Conservation (phyloP, 2,888 invertebrate species). For the Papilio protenor region DNA sequence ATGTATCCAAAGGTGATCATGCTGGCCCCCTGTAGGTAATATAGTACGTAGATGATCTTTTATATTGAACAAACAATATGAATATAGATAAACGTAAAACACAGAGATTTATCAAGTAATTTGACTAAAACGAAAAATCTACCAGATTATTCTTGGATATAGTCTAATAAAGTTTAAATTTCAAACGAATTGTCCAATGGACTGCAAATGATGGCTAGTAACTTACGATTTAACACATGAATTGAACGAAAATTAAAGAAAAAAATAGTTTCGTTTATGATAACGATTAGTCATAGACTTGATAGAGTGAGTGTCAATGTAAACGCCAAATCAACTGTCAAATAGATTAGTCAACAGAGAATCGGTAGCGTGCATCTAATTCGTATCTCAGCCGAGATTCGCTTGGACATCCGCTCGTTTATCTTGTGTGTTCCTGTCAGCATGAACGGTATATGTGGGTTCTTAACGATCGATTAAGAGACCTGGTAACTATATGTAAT, state of each 20-base stretch:
- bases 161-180: no score
- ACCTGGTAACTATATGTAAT: conserved; percentile 14
- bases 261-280: not conserved
- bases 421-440: conserved; percentile 39
- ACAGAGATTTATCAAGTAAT: no score
- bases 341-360: conserved; percentile 9
- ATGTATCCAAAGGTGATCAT: no score
- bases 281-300: not conserved
- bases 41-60: no score
- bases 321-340: not conserved
- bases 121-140: not conserved
- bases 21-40: no score
- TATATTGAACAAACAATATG: no score
- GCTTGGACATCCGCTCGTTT: conserved; percentile 37
- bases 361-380: conserved; percentile 30
- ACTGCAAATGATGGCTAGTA: no score
- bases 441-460: conserved; percentile 9
- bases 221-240: no score
- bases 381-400: conserved; percentile 21
- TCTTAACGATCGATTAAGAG: conserved; percentile 17
- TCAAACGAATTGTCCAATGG: no score
- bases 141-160: not conserved
- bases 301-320: not conserved
- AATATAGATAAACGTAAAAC: no score
- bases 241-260: no score